Evolutionary conservation across 1,140 invertebrate genomes (phyloP).

Genomic region (Gryon sp.): DNA sequence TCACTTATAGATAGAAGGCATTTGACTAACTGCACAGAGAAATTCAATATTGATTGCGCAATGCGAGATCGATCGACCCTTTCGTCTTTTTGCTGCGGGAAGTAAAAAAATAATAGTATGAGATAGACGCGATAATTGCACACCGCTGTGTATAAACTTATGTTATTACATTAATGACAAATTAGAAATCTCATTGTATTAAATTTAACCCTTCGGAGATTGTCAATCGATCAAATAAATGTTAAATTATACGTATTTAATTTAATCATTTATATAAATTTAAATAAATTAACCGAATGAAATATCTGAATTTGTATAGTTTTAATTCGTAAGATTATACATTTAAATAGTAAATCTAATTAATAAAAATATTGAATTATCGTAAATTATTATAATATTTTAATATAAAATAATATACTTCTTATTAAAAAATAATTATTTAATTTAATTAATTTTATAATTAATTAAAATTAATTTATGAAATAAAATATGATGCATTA

Average conservation of each 20-base stretch:
- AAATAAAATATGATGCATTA: too few species aligned
- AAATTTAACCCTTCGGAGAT: slow-evolving; percentile 12
- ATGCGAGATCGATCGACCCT: slow-evolving; percentile 21
- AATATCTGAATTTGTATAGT: too few species aligned
- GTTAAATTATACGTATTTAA: slow-evolving; percentile 4
- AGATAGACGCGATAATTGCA: slow-evolving; percentile 34
- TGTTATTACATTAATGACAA: slow-evolving; percentile 39
- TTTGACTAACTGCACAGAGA: slow-evolving; percentile 40
- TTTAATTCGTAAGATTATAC: too few species aligned
- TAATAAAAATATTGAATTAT: slow-evolving; percentile 6
- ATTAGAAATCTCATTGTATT: slow-evolving; percentile 40
- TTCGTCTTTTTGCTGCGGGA: slow-evolving; percentile 14
- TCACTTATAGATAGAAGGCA: slow-evolving; percentile 38
- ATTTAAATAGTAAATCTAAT: too few species aligned
- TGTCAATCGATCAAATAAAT: slow-evolving; percentile 29
- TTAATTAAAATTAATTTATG: too few species aligned
- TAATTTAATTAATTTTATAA: too few species aligned
- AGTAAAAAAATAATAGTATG: slow-evolving; percentile 26
- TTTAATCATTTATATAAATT: too few species aligned
- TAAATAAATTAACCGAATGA: too few species aligned
- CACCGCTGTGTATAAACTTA: slow-evolving; percentile 20
- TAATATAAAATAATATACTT: too few species aligned
- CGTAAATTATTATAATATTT: not conserved
- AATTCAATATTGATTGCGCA: slow-evolving; percentile 46
- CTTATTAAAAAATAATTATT: too few species aligned